Conservation (phyloP, 2,888 invertebrate species). For the Folsomia manolachei region DNA sequence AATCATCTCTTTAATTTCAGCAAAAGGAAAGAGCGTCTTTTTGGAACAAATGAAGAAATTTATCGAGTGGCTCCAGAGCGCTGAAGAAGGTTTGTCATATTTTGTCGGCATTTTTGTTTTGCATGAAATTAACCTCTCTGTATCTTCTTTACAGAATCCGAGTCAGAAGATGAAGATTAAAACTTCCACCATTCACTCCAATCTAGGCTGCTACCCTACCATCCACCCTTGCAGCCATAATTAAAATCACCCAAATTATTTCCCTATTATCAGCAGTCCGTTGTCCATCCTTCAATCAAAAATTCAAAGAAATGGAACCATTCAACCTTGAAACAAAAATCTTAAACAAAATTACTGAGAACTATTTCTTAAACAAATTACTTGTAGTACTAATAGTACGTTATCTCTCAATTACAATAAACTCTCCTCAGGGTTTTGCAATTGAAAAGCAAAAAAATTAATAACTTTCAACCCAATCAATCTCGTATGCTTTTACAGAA, state of each 20-base stretch:
- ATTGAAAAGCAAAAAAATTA: too few relatives aligned
- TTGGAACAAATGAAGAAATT: slow-evolving; percentile 97
- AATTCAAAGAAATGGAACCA: too few relatives aligned
- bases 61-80: slow-evolving; percentile 94
- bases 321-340: too few relatives aligned
- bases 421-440: too few relatives aligned
- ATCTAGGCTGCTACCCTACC: slow-evolving; percentile 12
- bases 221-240: slow-evolving; percentile 25
- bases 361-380: too few relatives aligned
- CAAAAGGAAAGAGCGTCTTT: slow-evolving; percentile 96
- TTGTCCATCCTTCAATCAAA: background rate
- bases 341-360: too few relatives aligned
- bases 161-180: slow-evolving; percentile 60
- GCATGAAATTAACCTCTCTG: slow-evolving; percentile 1
- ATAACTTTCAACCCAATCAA: too few relatives aligned
- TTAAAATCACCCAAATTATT: background rate
- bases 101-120: background rate
- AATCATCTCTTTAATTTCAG: too few relatives aligned
- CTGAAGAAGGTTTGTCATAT: slow-evolving; percentile 72
- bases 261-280: background rate
- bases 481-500: too few relatives aligned
- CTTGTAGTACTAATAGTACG: too few relatives aligned
- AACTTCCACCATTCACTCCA: slow-evolving; percentile 15
- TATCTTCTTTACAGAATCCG: slow-evolving; percentile 56
- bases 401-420: too few relatives aligned